Evolutionary conservation across 1,140 invertebrate species (phyloP).

Genomic region (Sesamia nonagrioides): DNA sequence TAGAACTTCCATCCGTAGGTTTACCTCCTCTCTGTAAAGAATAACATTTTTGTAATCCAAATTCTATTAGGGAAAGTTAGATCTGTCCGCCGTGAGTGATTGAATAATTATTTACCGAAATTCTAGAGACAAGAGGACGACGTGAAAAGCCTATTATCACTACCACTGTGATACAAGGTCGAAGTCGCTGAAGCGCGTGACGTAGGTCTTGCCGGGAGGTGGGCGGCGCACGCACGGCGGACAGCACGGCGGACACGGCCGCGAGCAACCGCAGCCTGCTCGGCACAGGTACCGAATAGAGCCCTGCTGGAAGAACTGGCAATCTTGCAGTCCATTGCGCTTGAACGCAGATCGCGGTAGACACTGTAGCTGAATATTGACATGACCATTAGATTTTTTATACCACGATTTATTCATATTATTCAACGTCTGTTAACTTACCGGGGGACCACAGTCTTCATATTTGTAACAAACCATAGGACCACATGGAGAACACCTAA

Average conservation of each 20-base stretch:
- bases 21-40: constrained; percentile 69
- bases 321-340: constrained; percentile 85
- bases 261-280: constrained; percentile 68
- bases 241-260: constrained; percentile 76
- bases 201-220: constrained; percentile 82
- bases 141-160: constrained; percentile 32
- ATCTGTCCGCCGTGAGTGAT: constrained; percentile 70
- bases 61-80: not conserved
- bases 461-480: constrained; percentile 85
- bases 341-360: constrained; percentile 86
- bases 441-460: constrained; percentile 83
- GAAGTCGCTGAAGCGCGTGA: constrained; percentile 83
- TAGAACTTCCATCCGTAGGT: constrained; percentile 57
- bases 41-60: not conserved
- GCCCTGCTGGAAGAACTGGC: constrained; percentile 84
- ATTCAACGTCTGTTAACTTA: constrained; percentile 59
- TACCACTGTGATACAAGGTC: constrained; percentile 83
- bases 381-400: constrained; percentile 36
- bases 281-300: constrained; percentile 84
- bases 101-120: constrained; percentile 65
- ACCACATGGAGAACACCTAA: constrained; percentile 80
- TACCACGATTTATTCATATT: not conserved
- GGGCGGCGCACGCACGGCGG: constrained; percentile 81
- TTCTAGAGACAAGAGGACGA: constrained; percentile 54
- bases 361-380: constrained; percentile 78